Evolutionary conservation across 2,888 invertebrate genomes (phyloP), one percentile per base, ranked within the genome.

Genomic region (Chorisops tibialis): DNA sequence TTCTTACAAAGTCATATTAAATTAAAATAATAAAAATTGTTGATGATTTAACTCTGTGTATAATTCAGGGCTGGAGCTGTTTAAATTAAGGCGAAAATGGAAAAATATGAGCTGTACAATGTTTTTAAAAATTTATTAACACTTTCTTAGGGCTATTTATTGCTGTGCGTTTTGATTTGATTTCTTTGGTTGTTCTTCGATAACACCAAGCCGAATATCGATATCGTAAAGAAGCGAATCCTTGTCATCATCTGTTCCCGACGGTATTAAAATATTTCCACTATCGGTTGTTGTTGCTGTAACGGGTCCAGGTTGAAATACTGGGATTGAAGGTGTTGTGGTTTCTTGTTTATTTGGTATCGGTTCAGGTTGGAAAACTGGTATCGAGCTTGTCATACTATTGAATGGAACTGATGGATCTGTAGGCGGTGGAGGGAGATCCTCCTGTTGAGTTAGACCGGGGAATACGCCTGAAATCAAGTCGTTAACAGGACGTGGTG

Each of bases 131-230:
- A 7, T 30, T 5, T 30, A 30, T 30, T 30, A 7, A 30, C 30
- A 30, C 9, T 30, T 5, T 30, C 30, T 30, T 30, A 30, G 5
- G n/a, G n/a, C n/a, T n/a, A n/a, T n/a, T n/a, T 30, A 9, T 2
- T 30, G 9, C 9, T 2, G 30, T 30, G 30, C 21, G 52, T 24
- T 48, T 16, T 4, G 12, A 22, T 41, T 39, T 14, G 1, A 22
- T 41, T 39, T 54, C 52, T 54, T 54, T 54, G 52, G 52, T 35
- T 54, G 22, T 2, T 41, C 11, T 14, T 39, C 41, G 14, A 39
- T 41, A 22, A n/a, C 18, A 6, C 59, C 59, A 14, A 48, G 14
- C 48, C 59, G 47, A n/a, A 59, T 48, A 14, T 59, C 59, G 21
- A 59, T 59, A 38, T 59, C 59, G 19, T 14, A 48, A 43, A 21